These are phyloP conservation scores for Encarsia formosa DNA, from an alignment of 2,888 invertebrate genomes.

Conservation along the genomic window DNA sequence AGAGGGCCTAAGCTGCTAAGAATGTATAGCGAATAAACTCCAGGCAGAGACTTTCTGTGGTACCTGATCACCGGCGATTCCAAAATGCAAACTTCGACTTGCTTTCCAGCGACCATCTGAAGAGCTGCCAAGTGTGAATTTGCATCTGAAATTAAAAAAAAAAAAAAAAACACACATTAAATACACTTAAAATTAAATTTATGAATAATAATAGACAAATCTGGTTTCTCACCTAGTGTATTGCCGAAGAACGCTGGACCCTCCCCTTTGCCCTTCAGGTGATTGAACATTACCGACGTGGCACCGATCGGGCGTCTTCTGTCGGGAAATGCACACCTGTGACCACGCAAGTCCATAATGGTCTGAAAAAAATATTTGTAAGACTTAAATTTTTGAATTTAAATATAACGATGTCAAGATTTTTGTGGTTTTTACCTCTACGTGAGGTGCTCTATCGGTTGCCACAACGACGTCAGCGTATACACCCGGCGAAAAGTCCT, in stretches of 20 bases:
- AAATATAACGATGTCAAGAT: too few relatives aligned
- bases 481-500: conserved; percentile 32
- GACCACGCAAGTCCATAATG: conserved; percentile 41
- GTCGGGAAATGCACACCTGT: conserved; percentile 40
- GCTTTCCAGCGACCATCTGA: conserved; percentile 44
- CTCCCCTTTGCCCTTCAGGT: conserved; percentile 38
- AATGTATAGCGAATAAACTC: conserved; percentile 39
- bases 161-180: too few relatives aligned
- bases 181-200: background rate
- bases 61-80: conserved; percentile 41
- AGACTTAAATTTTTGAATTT: background rate
- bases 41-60: conserved; percentile 35
- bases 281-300: conserved; percentile 35
- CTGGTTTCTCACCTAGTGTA: conserved; percentile 35
- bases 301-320: conserved; percentile 33
- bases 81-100: conserved; percentile 39
- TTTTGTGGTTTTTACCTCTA: conserved; percentile 37
- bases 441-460: conserved; percentile 34
- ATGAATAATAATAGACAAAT: background rate
- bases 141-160: conserved; percentile 38
- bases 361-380: conserved; percentile 27
- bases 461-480: conserved; percentile 41
- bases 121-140: conserved; percentile 39
- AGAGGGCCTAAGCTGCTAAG: conserved; percentile 64
- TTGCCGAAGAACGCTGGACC: conserved; percentile 43